Conservation (phyloP, 2,113 vertebrate genomes). For the Seriola aureovittata region DNA sequence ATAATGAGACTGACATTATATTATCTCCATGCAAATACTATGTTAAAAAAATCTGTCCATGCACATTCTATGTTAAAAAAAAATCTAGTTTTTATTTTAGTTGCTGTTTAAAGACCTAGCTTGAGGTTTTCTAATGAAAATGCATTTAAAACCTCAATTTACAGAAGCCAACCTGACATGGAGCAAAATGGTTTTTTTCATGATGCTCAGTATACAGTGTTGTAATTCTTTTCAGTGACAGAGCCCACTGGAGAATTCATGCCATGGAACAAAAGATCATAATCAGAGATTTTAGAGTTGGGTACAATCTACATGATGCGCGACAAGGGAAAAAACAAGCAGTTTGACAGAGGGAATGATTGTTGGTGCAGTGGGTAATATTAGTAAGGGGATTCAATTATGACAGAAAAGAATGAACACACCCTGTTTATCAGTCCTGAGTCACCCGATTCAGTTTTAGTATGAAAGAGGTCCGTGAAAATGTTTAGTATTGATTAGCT, state of each 20-base stretch:
- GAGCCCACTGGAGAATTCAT: neutral
- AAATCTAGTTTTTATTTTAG: neutral
- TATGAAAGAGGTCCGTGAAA: conserved; percentile 9
- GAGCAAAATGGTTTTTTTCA: neutral
- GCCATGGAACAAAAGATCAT: neutral
- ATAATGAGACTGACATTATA: no score
- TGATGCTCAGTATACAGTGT: neutral
- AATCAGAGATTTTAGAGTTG: neutral
- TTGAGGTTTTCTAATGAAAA: neutral
- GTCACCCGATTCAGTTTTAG: conserved; percentile 14
- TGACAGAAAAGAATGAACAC: neutral
- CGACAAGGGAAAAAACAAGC: neutral
- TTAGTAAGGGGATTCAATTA: conserved; percentile 21
- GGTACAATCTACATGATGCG: neutral
- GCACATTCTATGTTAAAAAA: no score
- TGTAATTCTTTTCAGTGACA: neutral
- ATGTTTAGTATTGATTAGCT: conserved; percentile 40
- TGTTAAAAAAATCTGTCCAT: no score
- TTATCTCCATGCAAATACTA: no score
- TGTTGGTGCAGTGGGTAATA: conserved; percentile 2
- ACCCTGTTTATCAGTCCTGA: neutral
- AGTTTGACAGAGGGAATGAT: neutral
- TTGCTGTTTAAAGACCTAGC: neutral
- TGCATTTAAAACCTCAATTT: neutral
- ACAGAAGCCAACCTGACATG: neutral